phyloP scores from a whole-genome alignment of 2,888 invertebrate species.

The Sceliomorpha sp. region DNA sequence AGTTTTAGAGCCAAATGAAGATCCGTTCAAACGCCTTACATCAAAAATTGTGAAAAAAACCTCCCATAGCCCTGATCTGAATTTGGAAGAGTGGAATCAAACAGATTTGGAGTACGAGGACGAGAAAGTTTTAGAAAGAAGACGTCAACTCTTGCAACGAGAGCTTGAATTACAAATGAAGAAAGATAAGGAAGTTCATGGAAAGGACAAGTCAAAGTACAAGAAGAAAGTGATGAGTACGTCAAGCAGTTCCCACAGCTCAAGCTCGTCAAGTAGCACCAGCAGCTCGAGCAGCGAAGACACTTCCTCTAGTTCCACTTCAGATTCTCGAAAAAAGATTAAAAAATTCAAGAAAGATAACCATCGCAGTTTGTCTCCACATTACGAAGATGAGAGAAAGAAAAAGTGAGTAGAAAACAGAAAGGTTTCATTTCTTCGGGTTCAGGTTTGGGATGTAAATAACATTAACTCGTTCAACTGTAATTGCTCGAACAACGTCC shows the following conservation, averaged over 20 bases:
- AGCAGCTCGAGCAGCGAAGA: conserved; percentile 85
- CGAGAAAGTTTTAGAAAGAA: conserved; percentile 89
- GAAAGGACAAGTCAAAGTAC: conserved; percentile 84
- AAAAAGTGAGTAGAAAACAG: conserved; percentile 69
- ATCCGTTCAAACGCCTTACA: conserved; percentile 85
- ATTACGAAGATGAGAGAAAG: conserved; percentile 82
- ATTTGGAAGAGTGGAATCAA: conserved; percentile 89
- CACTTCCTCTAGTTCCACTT: conserved; percentile 83
- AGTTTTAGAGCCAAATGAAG: conserved; percentile 81
- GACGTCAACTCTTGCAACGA: conserved; percentile 87
- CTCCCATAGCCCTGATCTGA: conserved; percentile 83
- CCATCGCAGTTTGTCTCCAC: conserved; percentile 85
- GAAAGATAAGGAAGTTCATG: conserved; percentile 87
- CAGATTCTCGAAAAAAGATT: conserved; percentile 82
- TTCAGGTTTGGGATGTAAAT: too few species aligned
- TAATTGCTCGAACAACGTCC: too few species aligned
- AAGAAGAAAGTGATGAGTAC: conserved; percentile 85
- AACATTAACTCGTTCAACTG: too few species aligned
- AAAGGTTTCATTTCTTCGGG: too few species aligned
- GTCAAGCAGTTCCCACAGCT: conserved; percentile 86
- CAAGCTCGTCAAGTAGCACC: conserved; percentile 84
- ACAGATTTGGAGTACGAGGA: conserved; percentile 90
- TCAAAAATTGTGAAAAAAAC: conserved; percentile 83
- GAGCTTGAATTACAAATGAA: conserved; percentile 90
- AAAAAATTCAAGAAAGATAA: conserved; percentile 81